Conservation (phyloP, 2,113 vertebrate genomes). For the Prolemur simus region DNA sequence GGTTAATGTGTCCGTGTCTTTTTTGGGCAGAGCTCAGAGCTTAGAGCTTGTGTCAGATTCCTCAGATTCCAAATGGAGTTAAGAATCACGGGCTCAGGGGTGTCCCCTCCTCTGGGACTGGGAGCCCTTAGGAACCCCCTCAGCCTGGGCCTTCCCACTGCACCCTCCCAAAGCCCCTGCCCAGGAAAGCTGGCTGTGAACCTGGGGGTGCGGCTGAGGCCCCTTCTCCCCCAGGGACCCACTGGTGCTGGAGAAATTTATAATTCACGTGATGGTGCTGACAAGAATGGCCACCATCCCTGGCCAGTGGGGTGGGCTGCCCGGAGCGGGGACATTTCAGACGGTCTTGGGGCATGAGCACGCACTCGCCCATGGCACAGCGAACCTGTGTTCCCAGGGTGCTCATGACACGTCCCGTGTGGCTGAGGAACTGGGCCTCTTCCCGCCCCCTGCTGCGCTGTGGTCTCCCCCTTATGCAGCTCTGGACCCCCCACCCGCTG, state of each 20-base stretch:
- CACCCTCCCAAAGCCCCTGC: not conserved
- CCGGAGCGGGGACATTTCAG: not conserved
- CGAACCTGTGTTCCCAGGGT: not conserved
- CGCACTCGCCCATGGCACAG: not conserved
- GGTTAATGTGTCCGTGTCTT: not conserved
- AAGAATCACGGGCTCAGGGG: not conserved
- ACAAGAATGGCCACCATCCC: rapidly evolving
- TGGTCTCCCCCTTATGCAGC: not conserved
- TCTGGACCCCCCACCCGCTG: not conserved
- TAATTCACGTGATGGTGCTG: not conserved
- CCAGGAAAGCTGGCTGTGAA: not conserved
- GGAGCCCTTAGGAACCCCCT: not conserved
- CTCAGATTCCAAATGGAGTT: not conserved
- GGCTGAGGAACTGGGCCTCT: not conserved
- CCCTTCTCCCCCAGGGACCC: not conserved
- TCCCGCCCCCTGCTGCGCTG: not conserved
- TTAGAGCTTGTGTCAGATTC: not conserved
- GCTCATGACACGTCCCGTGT: rapidly evolving
- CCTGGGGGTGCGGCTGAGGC: rapidly evolving
- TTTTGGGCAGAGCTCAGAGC: not conserved
- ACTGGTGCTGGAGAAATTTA: not conserved
- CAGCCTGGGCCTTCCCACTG: not conserved
- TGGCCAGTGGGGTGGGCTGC: rapidly evolving
- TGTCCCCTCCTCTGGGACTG: not conserved
- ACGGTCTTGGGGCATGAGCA: not conserved